Base-by-base conservation (phyloP, 2,113 vertebrate species). In the Pseudorhombus dupliciocellatus region DNA sequence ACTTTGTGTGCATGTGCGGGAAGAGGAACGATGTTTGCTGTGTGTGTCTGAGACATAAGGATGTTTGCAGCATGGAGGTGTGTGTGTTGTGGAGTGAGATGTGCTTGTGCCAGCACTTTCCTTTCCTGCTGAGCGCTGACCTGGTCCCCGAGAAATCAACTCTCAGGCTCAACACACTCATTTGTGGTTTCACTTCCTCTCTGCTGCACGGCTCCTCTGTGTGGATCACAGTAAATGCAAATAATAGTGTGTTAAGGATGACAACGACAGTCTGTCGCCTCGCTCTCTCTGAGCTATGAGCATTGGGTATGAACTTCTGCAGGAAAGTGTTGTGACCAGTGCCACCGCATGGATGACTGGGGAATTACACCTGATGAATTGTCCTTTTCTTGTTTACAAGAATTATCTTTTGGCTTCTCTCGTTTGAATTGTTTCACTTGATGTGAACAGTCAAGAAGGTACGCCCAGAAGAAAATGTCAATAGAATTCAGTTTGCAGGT, bases 41-140 rank as follows among this genome's bases (percentile, higher is more conserved):
- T 69, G 56, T 64, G 64, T 74, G 31, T 51, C 11, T 26, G 37
- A 78, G 79, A 72, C 52, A 50, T 46, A 53, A 74, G 80, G 80
- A 86, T 69, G 73, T 81, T 78, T 80, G 37, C 60, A 5, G 52
- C 21, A 4, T 50, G 57, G 75, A 62, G 61, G 61, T 88, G 80
- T 88, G 80, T 79, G 78, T 65, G 59, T 73, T 66, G 56, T 71
- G 48, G 53, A 73, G 46, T 71, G 82, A 85, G 77, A 88, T 86
- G 76, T 89, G 88, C 86, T 89, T 85, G 71, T 81, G 81, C 86
- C 84, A 89, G 91, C 88, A 86, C 58, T 88, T 90, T 88, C 50
- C 56, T 46, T 82, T 85, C 48, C 77, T 71, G 80, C 84, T 31
- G 56, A 76, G 72, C 75, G 30, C 71, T 80, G 83, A 84, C 73